These are phyloP conservation scores for Tympanuchus pallidicinctus DNA, from an alignment of 2,113 vertebrate genomes.

Conservation along the genomic window DNA sequence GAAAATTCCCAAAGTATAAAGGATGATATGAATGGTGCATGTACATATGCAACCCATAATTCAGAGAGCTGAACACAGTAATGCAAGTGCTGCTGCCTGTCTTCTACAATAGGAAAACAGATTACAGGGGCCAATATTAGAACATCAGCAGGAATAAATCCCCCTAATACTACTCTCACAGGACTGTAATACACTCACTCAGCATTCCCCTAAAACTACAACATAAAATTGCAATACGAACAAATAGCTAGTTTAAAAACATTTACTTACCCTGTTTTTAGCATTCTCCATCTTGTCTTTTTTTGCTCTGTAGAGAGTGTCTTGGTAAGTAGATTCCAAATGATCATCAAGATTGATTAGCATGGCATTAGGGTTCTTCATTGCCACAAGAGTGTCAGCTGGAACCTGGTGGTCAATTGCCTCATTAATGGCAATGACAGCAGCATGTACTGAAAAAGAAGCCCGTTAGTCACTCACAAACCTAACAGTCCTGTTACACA, in stretches of 20 bases:
- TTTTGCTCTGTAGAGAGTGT: conserved; percentile 89
- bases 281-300: conserved; percentile 90
- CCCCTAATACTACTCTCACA: neutral
- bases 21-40: neutral
- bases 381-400: conserved; percentile 85
- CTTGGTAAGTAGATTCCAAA: conserved; percentile 84
- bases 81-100: neutral
- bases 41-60: accelerated
- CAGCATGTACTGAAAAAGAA: conserved; percentile 89
- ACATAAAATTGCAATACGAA: neutral
- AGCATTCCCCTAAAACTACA: neutral
- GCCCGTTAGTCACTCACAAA: neutral
- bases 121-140: neutral
- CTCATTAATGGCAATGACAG: conserved; percentile 98
- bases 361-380: conserved; percentile 97
- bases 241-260: neutral
- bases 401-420: conserved; percentile 89
- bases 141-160: neutral
- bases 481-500: neutral
- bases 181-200: neutral
- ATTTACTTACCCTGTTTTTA: conserved; percentile 87
- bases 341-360: conserved; percentile 85
- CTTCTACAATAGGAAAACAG: neutral
- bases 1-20: neutral
- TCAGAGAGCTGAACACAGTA: neutral